phyloP scores from a whole-genome alignment of 2,113 vertebrate species.

The Notothenia rossii region DNA sequence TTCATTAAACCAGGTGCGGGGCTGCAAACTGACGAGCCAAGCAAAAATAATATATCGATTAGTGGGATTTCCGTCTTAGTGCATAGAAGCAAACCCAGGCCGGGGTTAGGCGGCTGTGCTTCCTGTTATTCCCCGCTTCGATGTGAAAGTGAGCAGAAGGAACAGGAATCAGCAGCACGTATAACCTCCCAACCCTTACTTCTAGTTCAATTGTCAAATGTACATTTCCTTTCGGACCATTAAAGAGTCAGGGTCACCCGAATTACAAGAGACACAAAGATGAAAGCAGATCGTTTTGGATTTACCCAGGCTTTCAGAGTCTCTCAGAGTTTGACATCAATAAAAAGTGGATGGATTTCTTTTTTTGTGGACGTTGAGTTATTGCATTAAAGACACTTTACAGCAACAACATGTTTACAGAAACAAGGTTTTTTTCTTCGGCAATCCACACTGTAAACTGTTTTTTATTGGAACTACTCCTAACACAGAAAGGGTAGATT shows the following conservation, averaged over 20 bases:
- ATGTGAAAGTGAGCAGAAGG: conserved; percentile 26
- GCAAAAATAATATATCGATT: conserved; percentile 62
- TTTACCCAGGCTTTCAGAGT: background rate
- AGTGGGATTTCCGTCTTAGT: conserved; percentile 64
- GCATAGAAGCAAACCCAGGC: conserved; percentile 63
- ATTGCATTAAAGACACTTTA: background rate
- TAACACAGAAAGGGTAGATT: conserved; percentile 9
- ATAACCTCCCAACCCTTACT: background rate
- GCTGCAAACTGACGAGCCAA: conserved; percentile 40
- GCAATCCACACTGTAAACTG: background rate
- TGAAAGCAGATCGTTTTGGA: background rate
- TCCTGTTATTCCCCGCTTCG: conserved; percentile 54
- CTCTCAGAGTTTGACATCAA: background rate
- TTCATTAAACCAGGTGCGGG: conserved; percentile 49
- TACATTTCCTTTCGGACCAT: background rate
- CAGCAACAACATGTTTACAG: conserved; percentile 1
- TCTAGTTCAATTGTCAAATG: conserved; percentile 12
- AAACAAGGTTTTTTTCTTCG: background rate
- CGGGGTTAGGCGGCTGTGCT: conserved; percentile 37
- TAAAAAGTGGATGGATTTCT: background rate
- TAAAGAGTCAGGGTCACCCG: conserved; percentile 24
- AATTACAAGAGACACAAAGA: background rate
- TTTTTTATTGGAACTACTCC: background rate
- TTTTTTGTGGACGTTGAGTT: background rate
- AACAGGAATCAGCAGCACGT: background rate